Conservation (phyloP, 1,140 invertebrate genomes). For the Caenorhabditis elegans region DNA sequence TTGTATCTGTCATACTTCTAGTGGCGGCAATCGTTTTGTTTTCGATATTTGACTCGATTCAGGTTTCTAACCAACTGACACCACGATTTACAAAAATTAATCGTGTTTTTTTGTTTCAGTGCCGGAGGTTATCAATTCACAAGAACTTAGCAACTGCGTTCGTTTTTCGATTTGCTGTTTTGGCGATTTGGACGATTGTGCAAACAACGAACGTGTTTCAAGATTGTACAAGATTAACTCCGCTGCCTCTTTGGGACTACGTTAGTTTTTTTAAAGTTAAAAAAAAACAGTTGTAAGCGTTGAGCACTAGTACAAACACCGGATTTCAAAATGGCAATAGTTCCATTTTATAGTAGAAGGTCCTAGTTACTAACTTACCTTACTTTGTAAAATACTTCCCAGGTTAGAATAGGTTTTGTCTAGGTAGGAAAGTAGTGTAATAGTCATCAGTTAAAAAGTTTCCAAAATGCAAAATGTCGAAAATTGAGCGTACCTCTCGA, state of each 20-base stretch:
- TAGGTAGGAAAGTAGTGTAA: too few species aligned
- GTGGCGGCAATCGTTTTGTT: constrained; percentile 62
- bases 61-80: constrained; percentile 19
- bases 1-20: constrained; percentile 60
- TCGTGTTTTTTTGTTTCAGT: too few species aligned
- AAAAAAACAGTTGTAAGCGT: too few species aligned
- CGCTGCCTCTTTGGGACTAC: constrained; percentile 41
- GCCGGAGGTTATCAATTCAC: constrained; percentile 68
- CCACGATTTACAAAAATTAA: neutral
- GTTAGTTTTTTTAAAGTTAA: constrained; percentile 40
- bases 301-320: too few species aligned
- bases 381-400: too few species aligned
- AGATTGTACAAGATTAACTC: constrained; percentile 59
- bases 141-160: constrained; percentile 69
- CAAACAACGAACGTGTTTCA: constrained; percentile 60
- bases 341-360: too few species aligned
- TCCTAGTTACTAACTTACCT: too few species aligned
- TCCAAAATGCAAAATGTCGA: too few species aligned
- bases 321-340: too few species aligned
- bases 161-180: constrained; percentile 67
- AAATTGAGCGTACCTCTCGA: too few species aligned
- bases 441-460: too few species aligned
- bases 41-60: constrained; percentile 63
- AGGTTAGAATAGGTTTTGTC: too few species aligned
- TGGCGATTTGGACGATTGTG: constrained; percentile 62